Evolutionary conservation across 2,797 vertebrate genomes (phyloP), one percentile per base, ranked within the genome.

Genomic region (Chaetodon trifasciatus): DNA sequence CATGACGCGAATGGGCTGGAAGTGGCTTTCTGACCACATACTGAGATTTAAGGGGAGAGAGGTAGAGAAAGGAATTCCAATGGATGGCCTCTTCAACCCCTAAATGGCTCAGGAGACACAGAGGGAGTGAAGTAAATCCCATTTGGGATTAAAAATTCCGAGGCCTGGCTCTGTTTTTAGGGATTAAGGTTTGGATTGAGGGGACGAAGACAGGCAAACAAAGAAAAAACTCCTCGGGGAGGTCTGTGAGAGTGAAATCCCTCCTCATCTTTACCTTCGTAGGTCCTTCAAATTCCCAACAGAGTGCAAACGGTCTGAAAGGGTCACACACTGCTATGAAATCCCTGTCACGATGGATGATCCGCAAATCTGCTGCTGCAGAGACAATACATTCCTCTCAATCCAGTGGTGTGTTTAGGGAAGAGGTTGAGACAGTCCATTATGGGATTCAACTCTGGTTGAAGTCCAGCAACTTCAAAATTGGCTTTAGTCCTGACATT

Each of bases 1-100:
- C 74, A 86, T 63, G 87, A 75, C 49, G 53, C 81, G 63, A 88
- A 91, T 81, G 83, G 79, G 35, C 70, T 89, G 88, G 89, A 90
- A 91, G 86, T 90, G 74, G 74, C 71, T 86, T 84, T 91, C 61
- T 83, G 70, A 82, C 86, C 86, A 83, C 89, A 90, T 81, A 73
- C 82, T 82, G 88, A 91, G 89, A 86, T 86, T 90, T 83, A 86
- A 87, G 86, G 79, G 77, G 67, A 86, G 47, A 66, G 28, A 44
- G 15, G 73, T 56, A 74, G 50, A 60, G 78, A 73, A 79, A 70
- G 75, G 73, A 88, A 93, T 91, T 91, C 84, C 90, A 81, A 7
- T 67, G 70, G 63, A 86, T 75, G 70, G 78, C 75, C 84, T 83
- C 85, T 70, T 84, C 68, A 88, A 89, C 84, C 80, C 46, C 76